These are phyloP conservation scores for Sepiola atlantica DNA, from an alignment of 2,888 invertebrate genomes.

Conservation along the genomic window DNA sequence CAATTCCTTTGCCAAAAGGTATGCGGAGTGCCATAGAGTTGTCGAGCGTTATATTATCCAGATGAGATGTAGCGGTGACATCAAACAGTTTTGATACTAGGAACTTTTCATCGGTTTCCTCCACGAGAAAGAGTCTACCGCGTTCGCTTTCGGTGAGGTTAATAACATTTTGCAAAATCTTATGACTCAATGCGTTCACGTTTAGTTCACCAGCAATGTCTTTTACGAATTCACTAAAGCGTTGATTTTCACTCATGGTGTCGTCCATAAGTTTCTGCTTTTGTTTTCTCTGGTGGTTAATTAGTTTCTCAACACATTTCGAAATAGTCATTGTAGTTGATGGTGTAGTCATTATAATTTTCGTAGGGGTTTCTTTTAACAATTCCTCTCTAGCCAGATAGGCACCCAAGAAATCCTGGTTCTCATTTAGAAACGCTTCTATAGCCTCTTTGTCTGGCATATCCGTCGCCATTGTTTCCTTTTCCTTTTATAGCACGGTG, in stretches of 20 bases:
- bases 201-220: slow-evolving; percentile 95
- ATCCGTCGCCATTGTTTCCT: too few species aligned
- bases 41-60: slow-evolving; percentile 56
- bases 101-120: slow-evolving; percentile 85
- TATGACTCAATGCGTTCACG: slow-evolving; percentile 94
- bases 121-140: slow-evolving; percentile 90
- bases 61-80: slow-evolving; percentile 87
- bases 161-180: slow-evolving; percentile 93
- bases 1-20: slow-evolving; percentile 93
- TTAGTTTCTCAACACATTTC: neutral
- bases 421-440: neutral
- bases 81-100: slow-evolving; percentile 94
- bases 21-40: slow-evolving; percentile 76
- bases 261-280: slow-evolving; percentile 55
- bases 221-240: slow-evolving; percentile 89
- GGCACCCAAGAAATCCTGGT: neutral
- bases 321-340: neutral
- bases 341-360: neutral
- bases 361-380: neutral
- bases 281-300: slow-evolving; percentile 53
- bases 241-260: slow-evolving; percentile 36
- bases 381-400: neutral
- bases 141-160: slow-evolving; percentile 89
- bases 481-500: too few species aligned
- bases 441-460: neutral